These are phyloP conservation scores for Homalodisca vitripennis DNA, from an alignment of 1,140 invertebrate species.

Conservation along the genomic window DNA sequence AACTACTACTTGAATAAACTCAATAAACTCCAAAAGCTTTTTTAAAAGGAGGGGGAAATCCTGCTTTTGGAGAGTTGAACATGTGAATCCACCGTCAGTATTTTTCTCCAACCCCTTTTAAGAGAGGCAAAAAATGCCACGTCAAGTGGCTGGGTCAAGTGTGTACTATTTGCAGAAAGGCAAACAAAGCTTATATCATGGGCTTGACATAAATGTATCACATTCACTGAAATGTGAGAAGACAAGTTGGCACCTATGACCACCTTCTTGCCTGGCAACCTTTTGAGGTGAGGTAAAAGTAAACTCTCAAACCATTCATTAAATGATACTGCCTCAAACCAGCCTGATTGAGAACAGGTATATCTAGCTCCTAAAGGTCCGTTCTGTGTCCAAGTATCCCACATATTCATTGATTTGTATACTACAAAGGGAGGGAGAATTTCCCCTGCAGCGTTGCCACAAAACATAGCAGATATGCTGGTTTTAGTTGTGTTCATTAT, in stretches of 20 bases:
- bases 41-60: neutral
- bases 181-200: neutral
- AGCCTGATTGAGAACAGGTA: constrained; percentile 43
- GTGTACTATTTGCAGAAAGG: neutral
- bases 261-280: constrained; percentile 42
- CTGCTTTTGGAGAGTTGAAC: neutral
- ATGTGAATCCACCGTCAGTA: neutral
- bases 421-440: constrained; percentile 46
- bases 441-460: too few relatives aligned
- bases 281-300: constrained; percentile 41
- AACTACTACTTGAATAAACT: too few relatives aligned
- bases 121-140: too few relatives aligned
- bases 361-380: constrained; percentile 43
- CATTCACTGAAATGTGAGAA: constrained; percentile 41
- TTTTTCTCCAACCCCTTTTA: too few relatives aligned
- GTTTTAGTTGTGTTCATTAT: constrained; percentile 35
- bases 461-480: constrained; percentile 36
- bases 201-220: constrained; percentile 10
- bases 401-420: constrained; percentile 47
- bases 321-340: constrained; percentile 46
- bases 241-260: constrained; percentile 48
- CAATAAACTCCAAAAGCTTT: too few relatives aligned
- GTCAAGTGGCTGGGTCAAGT: too few relatives aligned
- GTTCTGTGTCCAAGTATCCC: constrained; percentile 43
- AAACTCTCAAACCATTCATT: constrained; percentile 44